Evolutionary conservation across 2,113 vertebrate genomes (phyloP).

Genomic region (Podarcis muralis): DNA sequence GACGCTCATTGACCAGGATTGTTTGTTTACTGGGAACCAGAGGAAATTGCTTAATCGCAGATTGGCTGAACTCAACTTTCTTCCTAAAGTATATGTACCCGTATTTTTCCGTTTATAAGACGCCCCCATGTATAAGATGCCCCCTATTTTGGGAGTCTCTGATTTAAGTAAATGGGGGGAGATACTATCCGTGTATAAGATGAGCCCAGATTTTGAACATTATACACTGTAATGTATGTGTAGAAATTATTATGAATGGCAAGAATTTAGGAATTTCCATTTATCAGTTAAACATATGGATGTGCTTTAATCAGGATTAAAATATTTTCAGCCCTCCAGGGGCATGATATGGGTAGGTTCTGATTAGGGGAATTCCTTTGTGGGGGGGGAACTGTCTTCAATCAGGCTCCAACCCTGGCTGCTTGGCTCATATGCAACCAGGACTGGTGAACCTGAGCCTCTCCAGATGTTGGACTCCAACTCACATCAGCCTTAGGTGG

Average conservation of each 20-base stretch:
- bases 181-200: too few species aligned
- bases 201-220: too few species aligned
- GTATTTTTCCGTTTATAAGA: too few species aligned
- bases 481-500: too few species aligned
- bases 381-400: not conserved
- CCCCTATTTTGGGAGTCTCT: too few species aligned
- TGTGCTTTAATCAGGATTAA: not conserved
- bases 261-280: not conserved
- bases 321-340: not conserved
- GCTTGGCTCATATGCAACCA: not conserved
- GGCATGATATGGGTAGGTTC: not conserved
- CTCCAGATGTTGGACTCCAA: too few species aligned
- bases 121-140: too few species aligned
- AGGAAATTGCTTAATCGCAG: conserved; percentile 42
- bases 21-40: not conserved
- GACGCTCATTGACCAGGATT: accelerated
- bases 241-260: not conserved
- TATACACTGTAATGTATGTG: not conserved
- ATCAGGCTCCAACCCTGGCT: not conserved
- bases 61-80: not conserved
- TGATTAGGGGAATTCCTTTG: not conserved
- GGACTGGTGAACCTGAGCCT: too few species aligned
- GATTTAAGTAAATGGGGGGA: too few species aligned
- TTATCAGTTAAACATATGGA: not conserved
- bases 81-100: not conserved